Percentiles rank a stretch among this genome's conserved stretches.
Evolutionary conservation across 2,797 vertebrate genomes (phyloP).

Genomic region (Bufotes viridis): DNA sequence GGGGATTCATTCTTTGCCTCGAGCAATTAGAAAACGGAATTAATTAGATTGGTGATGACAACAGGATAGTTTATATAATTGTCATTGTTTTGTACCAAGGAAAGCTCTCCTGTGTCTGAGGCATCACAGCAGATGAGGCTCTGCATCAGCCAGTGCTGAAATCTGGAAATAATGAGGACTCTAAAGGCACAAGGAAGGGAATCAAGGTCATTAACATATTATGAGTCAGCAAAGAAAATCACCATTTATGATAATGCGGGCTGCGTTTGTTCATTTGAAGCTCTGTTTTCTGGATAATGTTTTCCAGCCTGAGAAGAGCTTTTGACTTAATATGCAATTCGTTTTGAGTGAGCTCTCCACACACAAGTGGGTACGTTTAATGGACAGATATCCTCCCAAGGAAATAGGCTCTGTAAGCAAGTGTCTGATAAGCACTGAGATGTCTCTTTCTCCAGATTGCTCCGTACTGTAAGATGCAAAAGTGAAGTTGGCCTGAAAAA

Average conservation of each 20-base stretch:
- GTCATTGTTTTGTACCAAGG: slow-evolving; percentile 30
- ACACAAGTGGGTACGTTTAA: slow-evolving; percentile 50
- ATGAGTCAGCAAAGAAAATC: slow-evolving; percentile 54
- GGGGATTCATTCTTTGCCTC: slow-evolving; percentile 19
- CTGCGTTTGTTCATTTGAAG: slow-evolving; percentile 13
- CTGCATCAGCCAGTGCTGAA: slow-evolving; percentile 28
- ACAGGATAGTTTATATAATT: slow-evolving; percentile 25
- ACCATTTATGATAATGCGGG: slow-evolving; percentile 37
- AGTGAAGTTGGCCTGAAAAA: background rate
- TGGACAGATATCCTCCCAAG: slow-evolving; percentile 33
- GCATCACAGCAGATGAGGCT: slow-evolving; percentile 25
- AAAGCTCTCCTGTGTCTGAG: slow-evolving; percentile 15
- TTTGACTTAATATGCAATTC: slow-evolving; percentile 59
- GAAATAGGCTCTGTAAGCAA: slow-evolving; percentile 51
- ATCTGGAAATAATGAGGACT: slow-evolving; percentile 49
- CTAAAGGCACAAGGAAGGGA: slow-evolving; percentile 31
- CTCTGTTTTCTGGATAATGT: slow-evolving; percentile 38
- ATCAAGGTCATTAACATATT: slow-evolving; percentile 51
- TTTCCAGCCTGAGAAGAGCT: slow-evolving; percentile 39
- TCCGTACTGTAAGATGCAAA: background rate
- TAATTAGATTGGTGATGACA: slow-evolving; percentile 31
- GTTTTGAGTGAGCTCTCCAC: slow-evolving; percentile 48
- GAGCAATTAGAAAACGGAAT: slow-evolving; percentile 17
- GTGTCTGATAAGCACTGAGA: slow-evolving; percentile 18
- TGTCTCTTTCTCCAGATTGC: slow-evolving; percentile 4